A percentile compares a stretch with the other conserved stretches of the same genome.
These are phyloP conservation scores for Lophius americanus DNA, from an alignment of 2,797 vertebrate genomes.

Conservation along the genomic window DNA sequence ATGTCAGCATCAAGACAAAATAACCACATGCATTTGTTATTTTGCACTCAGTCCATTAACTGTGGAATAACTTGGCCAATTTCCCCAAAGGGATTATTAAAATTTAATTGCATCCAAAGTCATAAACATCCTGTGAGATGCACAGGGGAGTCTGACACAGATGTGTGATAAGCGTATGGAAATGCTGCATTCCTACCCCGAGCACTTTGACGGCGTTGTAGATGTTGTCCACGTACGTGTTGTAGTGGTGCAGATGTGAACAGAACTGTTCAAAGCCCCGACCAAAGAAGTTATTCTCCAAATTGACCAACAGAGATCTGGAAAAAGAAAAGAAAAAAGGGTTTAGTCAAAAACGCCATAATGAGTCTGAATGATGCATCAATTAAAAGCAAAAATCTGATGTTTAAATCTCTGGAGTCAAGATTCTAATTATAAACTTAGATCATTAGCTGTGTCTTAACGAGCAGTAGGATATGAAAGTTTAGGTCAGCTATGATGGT, in stretches of 20 bases:
- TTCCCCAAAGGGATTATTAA: neutral
- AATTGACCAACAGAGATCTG: conserved; percentile 77
- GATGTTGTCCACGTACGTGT: conserved; percentile 81
- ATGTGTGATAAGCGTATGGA: neutral
- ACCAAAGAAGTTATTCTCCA: conserved; percentile 83
- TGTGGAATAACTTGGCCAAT: neutral
- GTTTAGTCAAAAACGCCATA: neutral
- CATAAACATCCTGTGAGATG: conserved; percentile 2
- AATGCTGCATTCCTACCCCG: conserved; percentile 76
- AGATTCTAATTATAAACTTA: neutral
- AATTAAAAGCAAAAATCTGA: neutral
- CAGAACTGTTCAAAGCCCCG: conserved; percentile 82
- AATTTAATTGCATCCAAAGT: conserved; percentile 1
- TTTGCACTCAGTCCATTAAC: conserved; percentile 5
- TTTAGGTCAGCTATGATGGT: neutral
- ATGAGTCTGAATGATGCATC: neutral
- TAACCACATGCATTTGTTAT: conserved; percentile 2
- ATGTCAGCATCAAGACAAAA: conserved; percentile 13
- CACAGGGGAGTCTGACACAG: neutral
- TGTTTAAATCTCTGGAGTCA: neutral
- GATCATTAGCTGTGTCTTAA: neutral
- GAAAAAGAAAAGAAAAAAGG: neutral
- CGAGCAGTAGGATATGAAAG: neutral
- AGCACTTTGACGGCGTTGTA: conserved; percentile 83
- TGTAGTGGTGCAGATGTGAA: conserved; percentile 84